Evolutionary conservation across 1,140 invertebrate genomes (phyloP), one percentile per base, ranked within the genome.

Genomic region (Hermatobates lingyangjiaoensis): DNA sequence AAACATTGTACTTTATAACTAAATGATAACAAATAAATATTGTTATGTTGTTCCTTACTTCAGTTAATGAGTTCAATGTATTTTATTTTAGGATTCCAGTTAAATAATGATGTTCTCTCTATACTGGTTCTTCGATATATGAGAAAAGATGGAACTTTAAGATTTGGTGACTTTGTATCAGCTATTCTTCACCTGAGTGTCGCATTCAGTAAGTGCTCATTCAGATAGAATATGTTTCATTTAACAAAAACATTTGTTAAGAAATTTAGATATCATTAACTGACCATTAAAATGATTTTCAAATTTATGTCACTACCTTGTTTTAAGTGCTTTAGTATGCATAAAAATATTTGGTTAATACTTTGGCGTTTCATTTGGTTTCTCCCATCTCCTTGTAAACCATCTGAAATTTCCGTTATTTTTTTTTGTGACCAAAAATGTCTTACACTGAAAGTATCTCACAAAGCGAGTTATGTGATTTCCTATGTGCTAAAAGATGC

Each of bases 81-180:
- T 28, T 51, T 44, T 49, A 27, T 53, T 62, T 65, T 54, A 75
- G 77, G 89, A 7, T 92, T 91, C 60, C 82, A 87, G 63, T 68
- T 90, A 28, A 87, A 81, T 57, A 84, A 82, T 20, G 81, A 87
- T 50, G 83, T 87, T 42, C 66, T 90, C 54, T 82, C 84, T 3
- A 74, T 87, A 30, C 69, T 93, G 18, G 80, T 90, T 44, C 68
- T 91, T 49, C 72, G 85, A 54, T 91, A 90, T 59, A 92, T 92
- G 82, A 76, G 87, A 52, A 92, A 91, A 66, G 88, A 94, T 64
- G 87, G 88, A 42, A 91, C 87, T 34, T 68, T 93, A n/a, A 69
- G 88, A 59, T 89, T 93, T 62, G 88, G 88, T 18, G 88, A 94
- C 65, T 93, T 90, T 63, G 87, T 92, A 0, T 86, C 83, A 3